Evolutionary conservation across 2,888 invertebrate genomes (phyloP).

Genomic region (Antheraea assamensis): DNA sequence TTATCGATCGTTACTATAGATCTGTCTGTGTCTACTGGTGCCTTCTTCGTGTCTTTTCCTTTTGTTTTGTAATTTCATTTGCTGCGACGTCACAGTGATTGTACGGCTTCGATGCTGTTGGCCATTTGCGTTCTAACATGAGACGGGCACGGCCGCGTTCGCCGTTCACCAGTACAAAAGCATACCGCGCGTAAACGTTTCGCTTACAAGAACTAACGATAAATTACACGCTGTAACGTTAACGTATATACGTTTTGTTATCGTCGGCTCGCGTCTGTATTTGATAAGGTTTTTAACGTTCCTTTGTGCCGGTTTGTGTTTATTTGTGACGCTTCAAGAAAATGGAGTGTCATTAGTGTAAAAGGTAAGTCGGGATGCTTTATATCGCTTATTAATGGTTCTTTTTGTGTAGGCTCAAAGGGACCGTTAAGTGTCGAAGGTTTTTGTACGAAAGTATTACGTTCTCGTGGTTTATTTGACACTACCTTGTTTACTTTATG

Average conservation of each 20-base stretch:
- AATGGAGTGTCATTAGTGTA: constrained; percentile 71
- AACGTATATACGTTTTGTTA: constrained; percentile 46
- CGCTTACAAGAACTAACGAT: constrained; percentile 42
- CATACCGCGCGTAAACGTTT: constrained; percentile 45
- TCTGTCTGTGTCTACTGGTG: constrained; percentile 52
- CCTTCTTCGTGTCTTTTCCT: constrained; percentile 48
- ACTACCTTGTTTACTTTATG: not conserved
- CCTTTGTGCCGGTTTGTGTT: constrained; percentile 44
- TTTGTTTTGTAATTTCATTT: constrained; percentile 70
- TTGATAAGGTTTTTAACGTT: constrained; percentile 51
- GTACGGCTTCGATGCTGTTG: constrained; percentile 57
- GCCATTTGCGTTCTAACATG: constrained; percentile 72
- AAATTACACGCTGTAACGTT: constrained; percentile 39
- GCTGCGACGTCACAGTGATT: constrained; percentile 60
- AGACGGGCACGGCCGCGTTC: constrained; percentile 58
- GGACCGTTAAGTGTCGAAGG: not conserved
- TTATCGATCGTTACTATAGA: constrained; percentile 59
- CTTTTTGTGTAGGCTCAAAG: constrained; percentile 45
- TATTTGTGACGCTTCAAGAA: constrained; percentile 45
- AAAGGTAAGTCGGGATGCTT: constrained; percentile 59
- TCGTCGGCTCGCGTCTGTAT: constrained; percentile 28
- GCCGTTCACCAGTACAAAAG: constrained; percentile 36
- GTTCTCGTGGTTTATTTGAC: not conserved
- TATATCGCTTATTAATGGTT: constrained; percentile 48
- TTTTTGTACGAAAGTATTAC: not conserved